These are phyloP conservation scores for Petrocephalus sullivani DNA, from an alignment of 2,797 vertebrate genomes.

Conservation along the genomic window DNA sequence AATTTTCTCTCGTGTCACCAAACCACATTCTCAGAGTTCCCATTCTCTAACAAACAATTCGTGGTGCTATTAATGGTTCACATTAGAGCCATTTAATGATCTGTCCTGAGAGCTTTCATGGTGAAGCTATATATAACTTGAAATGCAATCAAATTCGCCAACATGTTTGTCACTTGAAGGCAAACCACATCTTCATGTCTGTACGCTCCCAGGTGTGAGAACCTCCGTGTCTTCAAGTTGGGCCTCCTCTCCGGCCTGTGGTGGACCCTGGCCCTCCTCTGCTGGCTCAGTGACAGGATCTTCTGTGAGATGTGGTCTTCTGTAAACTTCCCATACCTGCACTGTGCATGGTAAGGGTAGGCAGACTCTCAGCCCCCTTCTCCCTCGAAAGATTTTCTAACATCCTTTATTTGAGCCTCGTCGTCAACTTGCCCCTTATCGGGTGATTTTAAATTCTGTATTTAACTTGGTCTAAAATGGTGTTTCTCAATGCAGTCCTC, in stretches of 20 bases:
- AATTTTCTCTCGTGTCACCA: background rate
- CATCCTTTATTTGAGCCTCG: no score
- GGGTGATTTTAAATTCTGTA: background rate
- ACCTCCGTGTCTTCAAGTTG: conserved; percentile 87
- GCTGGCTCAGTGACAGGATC: conserved; percentile 92
- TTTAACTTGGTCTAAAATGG: background rate
- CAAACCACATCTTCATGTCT: background rate
- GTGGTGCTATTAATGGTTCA: background rate
- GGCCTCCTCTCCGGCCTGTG: conserved; percentile 78
- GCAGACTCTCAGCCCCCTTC: background rate
- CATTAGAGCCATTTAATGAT: background rate
- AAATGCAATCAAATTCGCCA: background rate
- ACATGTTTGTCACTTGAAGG: background rate
- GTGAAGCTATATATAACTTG: background rate
- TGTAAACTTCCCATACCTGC: conserved; percentile 94
- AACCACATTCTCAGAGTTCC: background rate
- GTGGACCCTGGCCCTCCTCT: conserved; percentile 87
- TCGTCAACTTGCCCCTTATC: background rate
- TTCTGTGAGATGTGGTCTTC: conserved; percentile 96
- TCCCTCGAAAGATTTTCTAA: background rate
- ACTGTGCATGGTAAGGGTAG: conserved; percentile 85
- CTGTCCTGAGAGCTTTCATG: background rate
- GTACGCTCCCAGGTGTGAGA: conserved; percentile 78
- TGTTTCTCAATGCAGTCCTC: no score
- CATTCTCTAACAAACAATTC: background rate